Conservation (phyloP, 2,888 invertebrate species). For the Cantharis lateralis region DNA sequence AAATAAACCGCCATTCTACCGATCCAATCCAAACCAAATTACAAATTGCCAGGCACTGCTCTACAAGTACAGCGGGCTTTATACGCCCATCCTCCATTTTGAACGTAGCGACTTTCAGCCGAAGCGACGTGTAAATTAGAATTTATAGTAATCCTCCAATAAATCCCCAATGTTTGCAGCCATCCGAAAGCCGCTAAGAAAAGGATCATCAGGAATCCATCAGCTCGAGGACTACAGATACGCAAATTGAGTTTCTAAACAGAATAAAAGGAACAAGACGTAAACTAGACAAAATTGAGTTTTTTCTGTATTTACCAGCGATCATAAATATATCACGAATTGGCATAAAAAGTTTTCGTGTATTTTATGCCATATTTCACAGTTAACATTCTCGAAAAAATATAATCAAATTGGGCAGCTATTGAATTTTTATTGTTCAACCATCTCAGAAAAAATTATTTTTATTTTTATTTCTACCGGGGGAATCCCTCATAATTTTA, state of each 20-base stretch:
- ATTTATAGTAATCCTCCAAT: constrained; percentile 39
- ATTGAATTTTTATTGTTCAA: neutral
- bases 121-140: constrained; percentile 40
- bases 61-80: constrained; percentile 10
- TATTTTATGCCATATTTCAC: neutral
- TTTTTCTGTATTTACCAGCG: constrained; percentile 1
- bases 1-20: constrained; percentile 38
- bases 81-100: neutral
- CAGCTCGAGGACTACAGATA: constrained; percentile 34
- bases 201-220: constrained; percentile 36
- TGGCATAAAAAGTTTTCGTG: neutral
- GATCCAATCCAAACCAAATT: constrained; percentile 40
- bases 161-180: constrained; percentile 37
- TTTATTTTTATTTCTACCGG: neutral
- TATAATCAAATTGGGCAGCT: neutral
- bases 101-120: constrained; percentile 25
- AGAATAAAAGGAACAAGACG: constrained; percentile 25
- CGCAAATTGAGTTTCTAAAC: constrained; percentile 33
- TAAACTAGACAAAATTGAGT: constrained; percentile 2
- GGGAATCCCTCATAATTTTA: neutral
- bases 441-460: neutral
- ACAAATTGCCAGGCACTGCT: constrained; percentile 36
- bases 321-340: neutral
- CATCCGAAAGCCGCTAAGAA: constrained; percentile 29
- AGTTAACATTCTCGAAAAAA: neutral